phyloP scores from a whole-genome alignment of 2,113 vertebrate genomes.

The Lophotis ruficrista region DNA sequence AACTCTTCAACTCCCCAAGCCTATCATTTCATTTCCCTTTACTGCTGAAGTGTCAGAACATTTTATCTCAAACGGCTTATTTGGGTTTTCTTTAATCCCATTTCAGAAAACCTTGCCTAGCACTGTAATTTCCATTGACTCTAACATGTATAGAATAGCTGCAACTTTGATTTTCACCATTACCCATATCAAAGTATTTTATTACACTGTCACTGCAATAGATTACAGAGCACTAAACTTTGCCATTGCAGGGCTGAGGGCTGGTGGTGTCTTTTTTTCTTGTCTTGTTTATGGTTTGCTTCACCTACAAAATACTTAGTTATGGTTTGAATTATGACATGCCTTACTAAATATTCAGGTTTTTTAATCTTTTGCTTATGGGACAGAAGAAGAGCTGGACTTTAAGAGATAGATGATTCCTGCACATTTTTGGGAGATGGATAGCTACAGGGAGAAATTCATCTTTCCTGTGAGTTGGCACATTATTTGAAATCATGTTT shows the following conservation, averaged over 20 bases:
- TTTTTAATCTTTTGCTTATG: slow-evolving; percentile 33
- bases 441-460: slow-evolving; percentile 18
- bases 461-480: slow-evolving; percentile 52
- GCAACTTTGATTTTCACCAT: slow-evolving; percentile 51
- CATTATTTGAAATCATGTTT: slow-evolving; percentile 78
- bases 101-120: slow-evolving; percentile 43
- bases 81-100: slow-evolving; percentile 68
- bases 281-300: slow-evolving; percentile 3
- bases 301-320: slow-evolving; percentile 54
- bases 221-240: slow-evolving; percentile 28
- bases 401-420: slow-evolving; percentile 29
- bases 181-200: slow-evolving; percentile 49
- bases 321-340: slow-evolving; percentile 22
- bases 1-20: slow-evolving; percentile 49
- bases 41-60: slow-evolving; percentile 12
- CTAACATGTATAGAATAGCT: slow-evolving; percentile 5
- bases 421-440: slow-evolving; percentile 29
- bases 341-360: slow-evolving; percentile 24
- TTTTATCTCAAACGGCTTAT: slow-evolving; percentile 69
- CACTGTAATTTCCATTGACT: slow-evolving; percentile 32
- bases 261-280: neutral
- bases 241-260: neutral
- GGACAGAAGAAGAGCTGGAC: slow-evolving; percentile 37
- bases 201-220: neutral
- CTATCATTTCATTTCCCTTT: slow-evolving; percentile 43